Evolutionary conservation across 2,797 vertebrate species (phyloP), one percentile per base, ranked within the genome.

Genomic region (Lateolabrax maculatus): DNA sequence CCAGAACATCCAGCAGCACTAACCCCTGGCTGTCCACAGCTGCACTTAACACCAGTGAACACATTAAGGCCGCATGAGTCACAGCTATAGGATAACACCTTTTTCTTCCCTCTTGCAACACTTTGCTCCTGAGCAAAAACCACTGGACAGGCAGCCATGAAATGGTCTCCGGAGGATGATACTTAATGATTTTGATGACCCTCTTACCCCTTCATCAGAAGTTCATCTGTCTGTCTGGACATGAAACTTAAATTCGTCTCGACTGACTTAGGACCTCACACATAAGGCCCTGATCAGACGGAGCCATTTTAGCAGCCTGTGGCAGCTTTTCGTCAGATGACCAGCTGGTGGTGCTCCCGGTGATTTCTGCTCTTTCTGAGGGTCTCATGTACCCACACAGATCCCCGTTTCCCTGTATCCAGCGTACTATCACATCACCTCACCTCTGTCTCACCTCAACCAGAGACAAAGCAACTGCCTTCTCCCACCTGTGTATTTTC

Each of bases 1-100:
- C 41, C 60, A 55, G 78, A 77, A 68, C 70, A 73, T 60, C 49
- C 41, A 53, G 46, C 41, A 11, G 19, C 19, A 36, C 29, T 52
- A 19, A 60, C 29, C 53, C 13, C 18, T 48, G 8, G 2, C 18
- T 73, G 12, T 65, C 60, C 15, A 56, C 16, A 52, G 41, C 34
- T 43, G n/a, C 16, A 62, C 39, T 31, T 41, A 60, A 29, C 19
- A 56, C 29, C 18, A 46, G 41, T 37, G 46, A 75, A 65, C 53
- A 46, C 12, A n/a, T 73, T 43, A 65, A 41, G 51, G 56, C 61
- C 18, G 3, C 9, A 48, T 34, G 27, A 75, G 29, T 27, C 49
- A n/a, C n/a, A n/a, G n/a, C n/a, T 56, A 6, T 16, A n/a, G 7
- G n/a, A 56, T 44, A 56, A 34, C 1, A 2, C 4, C 16, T 8